Evolutionary conservation across 2,888 invertebrate species (phyloP), one percentile per base, ranked within the genome.

Genomic region (Lasioglossum vierecki): DNA sequence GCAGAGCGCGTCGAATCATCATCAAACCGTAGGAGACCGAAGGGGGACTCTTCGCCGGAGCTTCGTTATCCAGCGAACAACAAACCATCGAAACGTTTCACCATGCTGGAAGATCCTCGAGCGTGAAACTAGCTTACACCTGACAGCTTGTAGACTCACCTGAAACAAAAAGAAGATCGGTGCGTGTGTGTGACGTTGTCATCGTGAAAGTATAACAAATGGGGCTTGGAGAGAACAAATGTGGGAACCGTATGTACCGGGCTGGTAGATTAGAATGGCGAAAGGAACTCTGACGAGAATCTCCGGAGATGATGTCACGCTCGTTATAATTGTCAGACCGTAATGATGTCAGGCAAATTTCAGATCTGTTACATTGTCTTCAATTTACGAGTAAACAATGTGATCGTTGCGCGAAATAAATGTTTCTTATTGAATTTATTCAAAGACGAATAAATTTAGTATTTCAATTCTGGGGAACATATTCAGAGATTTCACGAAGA

Each of bases 151-250:
- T 5, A 3, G 13, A 83, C 82, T 82, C 76, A 76, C 82, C 73
- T 77, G 82, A 8, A 82, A 77, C 73, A 77, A 60, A 73, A 76
- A 57, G n/a, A 39, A 9, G 22, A 35, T 22, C 35, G 35, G 11
- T 30, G 18, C 22, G 35, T 35, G 66, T 66, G 18, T 4, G n/a
- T 30, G 6, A 8, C 22, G 41, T 57, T 66, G 81, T 76, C 53
- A 41, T 57, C 53, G 53, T 9, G 22, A 30, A 46, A 22, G 41
- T 4, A 39, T 60, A 63, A 76, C 57, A 71, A 80, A 80, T 41
- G 70, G 26, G 41, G 2, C 22, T 22, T 15, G 26, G 18, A 26
- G 46, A 30, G 26, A 74, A 22, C 44, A 83, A 73, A 9, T 68
- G 83, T 71, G 63, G 63, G 44, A 72, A 75, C 18, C n/a, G 30